Base-by-base conservation (phyloP, 2,888 invertebrate species). In the Melanotus villosus region DNA sequence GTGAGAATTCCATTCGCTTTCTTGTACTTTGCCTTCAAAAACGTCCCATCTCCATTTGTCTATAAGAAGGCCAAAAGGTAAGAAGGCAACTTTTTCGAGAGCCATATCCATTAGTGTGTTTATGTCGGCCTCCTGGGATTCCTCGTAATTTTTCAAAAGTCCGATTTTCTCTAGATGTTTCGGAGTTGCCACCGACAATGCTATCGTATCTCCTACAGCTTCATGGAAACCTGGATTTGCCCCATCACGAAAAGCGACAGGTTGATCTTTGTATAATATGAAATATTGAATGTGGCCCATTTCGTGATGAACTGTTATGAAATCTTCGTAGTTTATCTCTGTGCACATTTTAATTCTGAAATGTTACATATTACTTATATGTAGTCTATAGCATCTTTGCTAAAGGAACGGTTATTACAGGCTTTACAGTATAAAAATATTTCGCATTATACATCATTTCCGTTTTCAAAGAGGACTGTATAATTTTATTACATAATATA, bases 301-400 rank as follows among this genome's bases (percentile, higher is more conserved):
- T 83, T 93, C 93, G 76, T 93, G 93, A 75, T 93, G 92, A 0
- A 91, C 89, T 0, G 90, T 91, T 65, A 88, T 85, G 75, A 91
- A 89, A 80, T 90, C 87, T 5, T 85, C 86, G 73, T 84, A 86
- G 0, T 87, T 88, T 9, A 90, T 83, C 0, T 84, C 81, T 0
- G 90, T 89, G 73, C 91, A 91, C 80, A 90, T 88, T 32, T 66
- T 66, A 5, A 66, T 54, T 12, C 66, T 47, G 14, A 19, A 57
- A 56, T 18, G 41, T 16, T 41, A 16, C 7, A 12, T 38, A 7
- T 26, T 26, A 5, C 26, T 3, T 5, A 26, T 5, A 5, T 26
- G 26, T 7, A 26, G 7, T 5, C 26, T 26, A 3, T 26, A 26
- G 7, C 4, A 26, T 26, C 7, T 26, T 26, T n/a, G n/a, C n/a